phyloP scores from a whole-genome alignment of 2,888 invertebrate genomes.

The Erebia ligea region DNA sequence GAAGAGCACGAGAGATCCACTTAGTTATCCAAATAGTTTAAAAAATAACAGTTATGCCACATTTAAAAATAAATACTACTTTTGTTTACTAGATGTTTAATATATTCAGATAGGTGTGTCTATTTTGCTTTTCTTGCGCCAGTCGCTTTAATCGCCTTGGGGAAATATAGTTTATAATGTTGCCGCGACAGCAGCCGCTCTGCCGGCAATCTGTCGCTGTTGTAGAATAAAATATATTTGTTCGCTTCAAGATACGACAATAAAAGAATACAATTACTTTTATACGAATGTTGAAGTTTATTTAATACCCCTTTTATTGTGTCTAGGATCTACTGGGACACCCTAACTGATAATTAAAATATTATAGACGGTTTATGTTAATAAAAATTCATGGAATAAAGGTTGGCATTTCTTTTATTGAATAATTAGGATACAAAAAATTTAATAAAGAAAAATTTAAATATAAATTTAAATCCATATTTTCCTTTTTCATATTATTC shows the following conservation, averaged over 20 bases:
- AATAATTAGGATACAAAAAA: too few species aligned
- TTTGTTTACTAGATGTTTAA: background rate
- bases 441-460: too few species aligned
- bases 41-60: background rate
- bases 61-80: background rate
- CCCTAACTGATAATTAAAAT: background rate
- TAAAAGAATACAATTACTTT: conserved; percentile 7
- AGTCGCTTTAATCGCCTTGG: conserved; percentile 23
- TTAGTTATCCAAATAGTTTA: too few species aligned
- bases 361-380: too few species aligned
- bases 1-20: too few species aligned
- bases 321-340: background rate
- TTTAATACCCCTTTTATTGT: background rate
- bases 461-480: too few species aligned
- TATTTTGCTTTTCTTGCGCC: conserved; percentile 7
- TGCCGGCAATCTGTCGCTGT: conserved; percentile 24
- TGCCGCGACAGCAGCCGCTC: conserved; percentile 18
- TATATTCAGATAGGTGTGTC: background rate
- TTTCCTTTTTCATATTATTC: too few species aligned
- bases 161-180: conserved; percentile 28
- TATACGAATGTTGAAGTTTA: conserved; percentile 6
- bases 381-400: too few species aligned
- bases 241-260: conserved; percentile 16
- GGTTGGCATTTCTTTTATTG: too few species aligned
- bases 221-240: conserved; percentile 16